Percentiles rank a stretch among this genome's conserved stretches.
Conservation (phyloP, 2,888 invertebrate species). For the Harpagoxenus sublaevis region DNA sequence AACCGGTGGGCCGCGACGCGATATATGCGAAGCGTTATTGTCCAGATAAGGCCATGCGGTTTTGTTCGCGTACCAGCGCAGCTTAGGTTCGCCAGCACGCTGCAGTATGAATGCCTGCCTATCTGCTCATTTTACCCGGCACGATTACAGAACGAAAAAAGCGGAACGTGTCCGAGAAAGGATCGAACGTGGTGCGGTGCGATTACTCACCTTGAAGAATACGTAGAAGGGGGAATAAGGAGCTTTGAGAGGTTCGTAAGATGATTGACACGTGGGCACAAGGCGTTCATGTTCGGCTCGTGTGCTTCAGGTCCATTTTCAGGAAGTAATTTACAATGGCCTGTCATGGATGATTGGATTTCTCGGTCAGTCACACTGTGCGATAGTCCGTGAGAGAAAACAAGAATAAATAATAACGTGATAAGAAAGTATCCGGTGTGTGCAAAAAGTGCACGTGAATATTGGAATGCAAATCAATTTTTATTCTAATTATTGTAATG, state of each 20-base stretch:
- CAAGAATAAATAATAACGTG: not conserved
- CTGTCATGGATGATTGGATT: slow-evolving; percentile 26
- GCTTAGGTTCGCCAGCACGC: not conserved
- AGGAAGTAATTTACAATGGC: slow-evolving; percentile 27
- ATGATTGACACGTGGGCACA: slow-evolving; percentile 36
- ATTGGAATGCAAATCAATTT: not conserved
- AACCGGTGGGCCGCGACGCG: slow-evolving; percentile 14
- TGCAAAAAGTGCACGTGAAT: not conserved
- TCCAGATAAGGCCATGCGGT: slow-evolving; percentile 59
- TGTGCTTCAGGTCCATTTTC: slow-evolving; percentile 12
- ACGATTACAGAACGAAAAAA: slow-evolving; percentile 60
- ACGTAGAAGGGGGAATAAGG: not conserved
- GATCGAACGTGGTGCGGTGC: slow-evolving; percentile 12
- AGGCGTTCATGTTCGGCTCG: not conserved
- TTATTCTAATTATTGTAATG: not conserved
- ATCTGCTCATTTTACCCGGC: slow-evolving; percentile 14
- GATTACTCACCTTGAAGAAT: slow-evolving; percentile 39
- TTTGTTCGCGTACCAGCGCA: slow-evolving; percentile 35
- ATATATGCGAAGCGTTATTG: slow-evolving; percentile 60
- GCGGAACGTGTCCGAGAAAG: slow-evolving; percentile 23
- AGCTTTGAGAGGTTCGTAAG: slow-evolving; percentile 5
- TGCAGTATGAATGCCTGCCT: slow-evolving; percentile 16
- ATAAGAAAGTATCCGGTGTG: not conserved
- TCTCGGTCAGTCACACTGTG: not conserved
- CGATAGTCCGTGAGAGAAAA: not conserved